Evolutionary conservation across 2,797 vertebrate species (phyloP), one percentile per base, ranked within the genome.

Genomic region (Odontamblyopus rebecca): DNA sequence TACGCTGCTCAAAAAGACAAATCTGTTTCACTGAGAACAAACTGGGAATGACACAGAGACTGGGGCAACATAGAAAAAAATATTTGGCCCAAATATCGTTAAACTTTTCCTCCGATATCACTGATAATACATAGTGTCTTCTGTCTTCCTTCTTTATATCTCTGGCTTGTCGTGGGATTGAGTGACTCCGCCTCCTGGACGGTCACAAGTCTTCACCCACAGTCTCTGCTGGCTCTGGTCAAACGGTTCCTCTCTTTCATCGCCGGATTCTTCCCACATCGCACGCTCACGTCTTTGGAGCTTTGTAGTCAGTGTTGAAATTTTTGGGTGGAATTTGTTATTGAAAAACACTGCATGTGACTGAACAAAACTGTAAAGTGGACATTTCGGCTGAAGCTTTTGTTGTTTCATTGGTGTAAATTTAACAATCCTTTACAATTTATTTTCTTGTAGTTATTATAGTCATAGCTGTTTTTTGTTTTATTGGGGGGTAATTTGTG

Each of bases 191-290:
- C 82, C 81, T 86, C 76, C 75, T 73, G 62, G 71, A 76, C 71
- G 18, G 76, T 89, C 89, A 88, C 77, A 30, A 81, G 83, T 83
- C 75, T 64, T 79, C 81, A 83, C 87, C 86, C 72, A 85, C 81
- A 23, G 23, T 67, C 80, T 51, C 74, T 61, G 64, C 81, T 72
- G 77, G 67, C 63, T 71, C 67, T 76, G 63, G 44, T 48, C 72
- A 35, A 69, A 72, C 68, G 61, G 2, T 79, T 75, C 77, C 66
- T 77, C 66, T 67, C 23, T 30, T 68, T 35, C 29, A 32, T 57
- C 65, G 23, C 16, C 19, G 48, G 29, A 26, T 8, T 23, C 70
- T 30, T 32, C 57, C 29, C 50, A 54, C 53, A 59, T 71, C 23
- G 19, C 67, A 30, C 64, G 26, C 72, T n/a, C 60, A 19, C 30